phyloP scores from a whole-genome alignment of 2,888 invertebrate genomes.

The Acrobeloides nanus region DNA sequence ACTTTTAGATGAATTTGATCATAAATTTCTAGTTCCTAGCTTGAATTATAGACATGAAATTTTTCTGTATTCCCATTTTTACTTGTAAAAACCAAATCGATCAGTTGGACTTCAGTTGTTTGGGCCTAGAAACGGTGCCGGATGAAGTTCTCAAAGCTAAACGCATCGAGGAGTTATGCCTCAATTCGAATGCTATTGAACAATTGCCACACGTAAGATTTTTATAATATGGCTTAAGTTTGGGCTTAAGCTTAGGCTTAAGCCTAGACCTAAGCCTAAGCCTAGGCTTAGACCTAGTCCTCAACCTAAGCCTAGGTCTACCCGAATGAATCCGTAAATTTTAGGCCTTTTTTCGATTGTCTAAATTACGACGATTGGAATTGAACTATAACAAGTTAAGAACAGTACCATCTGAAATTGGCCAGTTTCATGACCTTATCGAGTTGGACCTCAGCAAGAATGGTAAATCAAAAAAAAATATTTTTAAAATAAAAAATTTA shows the following conservation, averaged over 20 bases:
- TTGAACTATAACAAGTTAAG: slow-evolving; percentile 98
- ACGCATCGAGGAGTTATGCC: slow-evolving; percentile 22
- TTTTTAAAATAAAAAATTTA: slow-evolving; percentile 1
- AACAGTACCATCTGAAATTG: slow-evolving; percentile 87
- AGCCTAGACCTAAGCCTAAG: neutral
- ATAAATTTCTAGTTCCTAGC: too few relatives aligned
- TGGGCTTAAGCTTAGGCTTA: neutral
- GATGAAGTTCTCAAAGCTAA: slow-evolving; percentile 28
- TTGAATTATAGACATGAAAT: slow-evolving; percentile 25
- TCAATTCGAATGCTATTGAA: slow-evolving; percentile 22
- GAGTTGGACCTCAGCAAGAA: slow-evolving; percentile 97
- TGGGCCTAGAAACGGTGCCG: slow-evolving; percentile 23
- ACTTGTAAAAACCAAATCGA: slow-evolving; percentile 23
- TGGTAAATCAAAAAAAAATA: slow-evolving; percentile 67
- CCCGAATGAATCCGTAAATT: slow-evolving; percentile 46
- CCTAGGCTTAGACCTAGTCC: neutral
- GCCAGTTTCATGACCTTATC: slow-evolving; percentile 90
- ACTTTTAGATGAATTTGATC: too few relatives aligned
- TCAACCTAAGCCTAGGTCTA: neutral
- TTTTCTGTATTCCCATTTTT: slow-evolving; percentile 29
- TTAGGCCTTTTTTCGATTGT: slow-evolving; percentile 88
- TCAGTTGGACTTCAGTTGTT: slow-evolving; percentile 23
- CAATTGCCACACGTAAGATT: slow-evolving; percentile 18
- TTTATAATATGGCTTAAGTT: too few relatives aligned
- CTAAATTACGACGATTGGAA: slow-evolving; percentile 79